Evolutionary conservation across 2,888 invertebrate species (phyloP).

Genomic region (Portevinia maculata): DNA sequence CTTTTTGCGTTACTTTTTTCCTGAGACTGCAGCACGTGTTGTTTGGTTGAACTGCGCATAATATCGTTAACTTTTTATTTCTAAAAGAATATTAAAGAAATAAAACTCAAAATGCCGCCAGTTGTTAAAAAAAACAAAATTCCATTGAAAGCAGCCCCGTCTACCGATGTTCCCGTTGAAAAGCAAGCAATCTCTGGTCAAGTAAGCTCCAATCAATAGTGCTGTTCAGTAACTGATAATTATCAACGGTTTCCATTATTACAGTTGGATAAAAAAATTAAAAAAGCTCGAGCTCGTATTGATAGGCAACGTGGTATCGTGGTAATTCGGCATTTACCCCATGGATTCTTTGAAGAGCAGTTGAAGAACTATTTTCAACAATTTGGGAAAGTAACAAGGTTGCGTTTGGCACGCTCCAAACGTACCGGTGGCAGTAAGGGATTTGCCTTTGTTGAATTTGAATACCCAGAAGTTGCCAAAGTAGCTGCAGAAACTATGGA

Average conservation of each 20-base stretch:
- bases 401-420: constrained; percentile 90
- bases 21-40: constrained; percentile 53
- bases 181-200: constrained; percentile 58
- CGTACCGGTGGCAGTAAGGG: constrained; percentile 93
- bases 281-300: constrained; percentile 60
- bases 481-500: constrained; percentile 98
- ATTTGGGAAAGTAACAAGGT: constrained; percentile 93
- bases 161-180: constrained; percentile 13
- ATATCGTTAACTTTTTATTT: neutral
- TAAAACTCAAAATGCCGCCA: constrained; percentile 55
- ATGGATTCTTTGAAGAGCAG: constrained; percentile 96
- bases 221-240: neutral
- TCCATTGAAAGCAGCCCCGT: neutral
- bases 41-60: constrained; percentile 10
- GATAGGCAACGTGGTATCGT: constrained; percentile 85
- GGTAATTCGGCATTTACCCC: constrained; percentile 92
- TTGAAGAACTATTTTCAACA: constrained; percentile 93
- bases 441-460: constrained; percentile 95
- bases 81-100: neutral
- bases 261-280: neutral
- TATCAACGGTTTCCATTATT: neutral
- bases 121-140: constrained; percentile 50
- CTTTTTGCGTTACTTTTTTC: neutral
- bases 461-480: constrained; percentile 92
- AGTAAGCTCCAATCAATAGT: constrained; percentile 13